Conservation (phyloP, 2,797 vertebrate genomes). For the Oreochromis mossambicus region DNA sequence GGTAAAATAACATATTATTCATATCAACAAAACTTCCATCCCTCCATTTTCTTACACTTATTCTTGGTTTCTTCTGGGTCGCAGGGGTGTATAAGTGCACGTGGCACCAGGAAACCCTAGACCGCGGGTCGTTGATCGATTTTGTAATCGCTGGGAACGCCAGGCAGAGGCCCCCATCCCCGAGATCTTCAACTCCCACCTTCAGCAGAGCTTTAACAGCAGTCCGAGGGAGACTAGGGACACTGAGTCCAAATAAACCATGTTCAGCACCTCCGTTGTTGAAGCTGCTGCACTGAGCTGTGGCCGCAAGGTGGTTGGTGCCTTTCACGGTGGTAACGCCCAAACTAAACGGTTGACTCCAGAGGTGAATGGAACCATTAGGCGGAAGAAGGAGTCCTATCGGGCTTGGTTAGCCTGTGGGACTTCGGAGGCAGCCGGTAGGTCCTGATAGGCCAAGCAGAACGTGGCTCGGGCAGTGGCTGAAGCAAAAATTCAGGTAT, state of each 20-base stretch:
- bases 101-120: neutral
- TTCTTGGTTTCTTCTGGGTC: neutral
- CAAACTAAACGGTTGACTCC: neutral
- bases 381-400: neutral
- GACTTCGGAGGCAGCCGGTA: neutral
- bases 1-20: neutral
- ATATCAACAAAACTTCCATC: neutral
- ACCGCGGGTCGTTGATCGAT: fast-evolving
- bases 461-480: fast-evolving
- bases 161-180: neutral
- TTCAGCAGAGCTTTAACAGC: neutral
- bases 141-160: fast-evolving
- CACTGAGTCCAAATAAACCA: neutral
- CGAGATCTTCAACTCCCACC: neutral
- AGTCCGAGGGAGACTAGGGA: neutral
- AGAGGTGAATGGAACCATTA: fast-evolving
- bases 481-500: neutral
- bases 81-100: neutral
- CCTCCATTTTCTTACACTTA: neutral
- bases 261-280: neutral
- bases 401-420: neutral
- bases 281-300: neutral
- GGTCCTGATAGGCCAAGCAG: neutral
- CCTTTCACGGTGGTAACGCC: fast-evolving
- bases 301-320: fast-evolving